A percentile compares a stretch with the other conserved stretches of the same genome.
These are phyloP conservation scores for Mycalesis mineus DNA, from an alignment of 2,888 invertebrate genomes.

Conservation along the genomic window DNA sequence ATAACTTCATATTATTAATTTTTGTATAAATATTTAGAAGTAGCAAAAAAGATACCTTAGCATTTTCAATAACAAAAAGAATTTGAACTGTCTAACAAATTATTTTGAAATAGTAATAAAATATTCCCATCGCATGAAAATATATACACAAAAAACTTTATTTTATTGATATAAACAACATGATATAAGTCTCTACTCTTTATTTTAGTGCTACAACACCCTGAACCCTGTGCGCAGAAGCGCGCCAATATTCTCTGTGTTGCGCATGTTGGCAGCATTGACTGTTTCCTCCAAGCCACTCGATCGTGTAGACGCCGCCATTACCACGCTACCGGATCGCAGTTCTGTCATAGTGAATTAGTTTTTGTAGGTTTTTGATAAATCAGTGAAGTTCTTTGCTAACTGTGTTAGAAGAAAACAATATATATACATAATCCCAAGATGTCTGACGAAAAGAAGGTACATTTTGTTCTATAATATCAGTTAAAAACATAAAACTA, in stretches of 20 bases:
- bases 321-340: conserved; percentile 72
- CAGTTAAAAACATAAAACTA: conserved; percentile 29
- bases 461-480: conserved; percentile 59
- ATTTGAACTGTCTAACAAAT: not conserved
- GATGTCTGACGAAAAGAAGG: conserved; percentile 84
- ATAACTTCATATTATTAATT: not conserved
- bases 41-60: not conserved
- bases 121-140: not conserved
- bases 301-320: conserved; percentile 69
- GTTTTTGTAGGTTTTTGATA: conserved; percentile 46
- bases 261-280: conserved; percentile 70
- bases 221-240: conserved; percentile 46
- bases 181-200: not conserved
- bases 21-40: not conserved
- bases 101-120: not conserved
- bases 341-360: conserved; percentile 61
- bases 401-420: conserved; percentile 50
- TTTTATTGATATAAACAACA: not conserved
- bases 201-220: not conserved
- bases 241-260: conserved; percentile 58
- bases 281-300: conserved; percentile 67
- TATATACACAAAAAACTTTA: not conserved
- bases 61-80: not conserved
- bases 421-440: conserved; percentile 49
- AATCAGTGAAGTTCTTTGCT: conserved; percentile 42